Percentiles rank a stretch among this genome's conserved stretches.
Evolutionary conservation across 2,797 vertebrate genomes (phyloP).

Genomic region (Lagorchestes hirsutus): DNA sequence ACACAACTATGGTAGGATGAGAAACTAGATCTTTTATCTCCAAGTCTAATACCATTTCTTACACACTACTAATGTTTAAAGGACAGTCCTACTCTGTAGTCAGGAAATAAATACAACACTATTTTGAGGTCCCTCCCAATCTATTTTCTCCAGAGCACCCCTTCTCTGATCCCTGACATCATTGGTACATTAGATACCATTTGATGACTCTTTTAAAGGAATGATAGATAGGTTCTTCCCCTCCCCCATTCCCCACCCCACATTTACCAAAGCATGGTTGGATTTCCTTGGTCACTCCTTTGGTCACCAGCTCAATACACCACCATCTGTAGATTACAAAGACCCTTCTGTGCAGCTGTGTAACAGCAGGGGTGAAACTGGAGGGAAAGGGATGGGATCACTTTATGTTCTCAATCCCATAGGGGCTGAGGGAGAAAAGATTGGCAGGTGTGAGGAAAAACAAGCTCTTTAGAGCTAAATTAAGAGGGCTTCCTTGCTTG

Average conservation of each 20-base stretch:
- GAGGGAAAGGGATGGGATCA: not conserved
- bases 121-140: not conserved
- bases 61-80: not conserved
- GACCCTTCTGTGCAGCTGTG: not conserved
- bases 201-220: not conserved
- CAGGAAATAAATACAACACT: not conserved
- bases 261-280: not conserved
- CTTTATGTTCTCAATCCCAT: not conserved
- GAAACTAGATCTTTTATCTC: not conserved
- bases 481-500: not conserved
- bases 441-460: not conserved
- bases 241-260: conserved; percentile 19
- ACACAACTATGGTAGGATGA: not conserved
- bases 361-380: not conserved
- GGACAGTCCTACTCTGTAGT: not conserved
- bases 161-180: conserved; percentile 11
- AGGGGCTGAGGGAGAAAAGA: not conserved
- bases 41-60: not conserved
- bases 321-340: not conserved
- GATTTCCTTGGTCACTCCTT: not conserved
- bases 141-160: not conserved
- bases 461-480: not conserved
- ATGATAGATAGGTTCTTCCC: not conserved
- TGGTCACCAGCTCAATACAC: not conserved
- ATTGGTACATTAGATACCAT: not conserved